phyloP scores from a whole-genome alignment of 1,140 invertebrate species.

The Drosophila busckii region DNA sequence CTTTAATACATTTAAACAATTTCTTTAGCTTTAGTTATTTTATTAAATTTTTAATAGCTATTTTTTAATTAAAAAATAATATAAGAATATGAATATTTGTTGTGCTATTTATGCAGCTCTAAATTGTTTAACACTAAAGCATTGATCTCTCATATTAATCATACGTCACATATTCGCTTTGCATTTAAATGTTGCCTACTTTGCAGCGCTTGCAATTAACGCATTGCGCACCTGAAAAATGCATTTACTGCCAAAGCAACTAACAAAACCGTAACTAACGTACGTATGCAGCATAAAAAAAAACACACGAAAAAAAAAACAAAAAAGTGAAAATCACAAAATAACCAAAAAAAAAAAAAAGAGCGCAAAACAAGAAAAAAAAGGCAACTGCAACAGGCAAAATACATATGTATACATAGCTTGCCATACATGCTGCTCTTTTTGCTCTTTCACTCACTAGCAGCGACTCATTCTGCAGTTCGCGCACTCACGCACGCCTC shows the following conservation, averaged over 20 bases:
- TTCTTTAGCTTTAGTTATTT: too few species aligned
- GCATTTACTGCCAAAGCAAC: constrained; percentile 65
- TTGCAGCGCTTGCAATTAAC: neutral
- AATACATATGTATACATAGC: too few species aligned
- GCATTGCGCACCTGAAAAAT: constrained; percentile 55
- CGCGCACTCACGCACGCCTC: constrained; percentile 35
- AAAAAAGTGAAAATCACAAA: too few species aligned
- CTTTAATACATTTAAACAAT: too few species aligned
- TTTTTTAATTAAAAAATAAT: too few species aligned
- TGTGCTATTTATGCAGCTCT: too few species aligned
- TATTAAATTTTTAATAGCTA: too few species aligned
- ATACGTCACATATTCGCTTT: too few species aligned
- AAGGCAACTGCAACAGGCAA: constrained; percentile 13
- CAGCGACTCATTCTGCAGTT: neutral
- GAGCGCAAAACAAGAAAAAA: constrained; percentile 3
- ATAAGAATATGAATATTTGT: too few species aligned
- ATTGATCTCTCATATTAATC: too few species aligned
- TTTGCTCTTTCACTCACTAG: constrained; percentile 26
- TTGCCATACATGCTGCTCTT: too few species aligned
- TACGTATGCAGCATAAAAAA: constrained; percentile 6
- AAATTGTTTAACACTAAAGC: too few species aligned
- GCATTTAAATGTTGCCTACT: constrained; percentile 13
- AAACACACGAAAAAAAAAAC: constrained; percentile 2
- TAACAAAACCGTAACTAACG: constrained; percentile 41
- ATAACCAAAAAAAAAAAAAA: constrained; percentile 2